Evolutionary conservation across 1,140 invertebrate genomes (phyloP).

Genomic region (Armadillidium nasatum): DNA sequence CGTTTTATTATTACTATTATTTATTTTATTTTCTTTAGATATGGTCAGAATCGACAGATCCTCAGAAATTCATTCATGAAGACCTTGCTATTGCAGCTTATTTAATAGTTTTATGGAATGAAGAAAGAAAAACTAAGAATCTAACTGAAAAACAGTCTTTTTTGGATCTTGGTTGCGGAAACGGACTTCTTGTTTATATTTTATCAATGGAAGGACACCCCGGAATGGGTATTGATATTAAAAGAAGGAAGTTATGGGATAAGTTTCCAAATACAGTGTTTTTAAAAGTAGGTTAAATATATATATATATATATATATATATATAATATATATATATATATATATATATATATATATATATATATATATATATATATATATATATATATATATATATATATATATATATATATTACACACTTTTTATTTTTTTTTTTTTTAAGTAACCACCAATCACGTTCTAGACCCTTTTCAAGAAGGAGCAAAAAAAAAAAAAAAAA

Average conservation of each 20-base stretch:
- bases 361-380: no score
- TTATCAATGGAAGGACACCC: slow-evolving; percentile 72
- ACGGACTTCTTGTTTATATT: slow-evolving; percentile 88
- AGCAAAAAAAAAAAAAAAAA: no score
- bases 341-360: no score
- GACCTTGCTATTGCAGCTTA: slow-evolving; percentile 93
- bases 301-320: no score
- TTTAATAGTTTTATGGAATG: slow-evolving; percentile 72
- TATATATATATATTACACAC: no score
- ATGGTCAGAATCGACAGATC: slow-evolving; percentile 89
- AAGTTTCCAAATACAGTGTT: slow-evolving; percentile 57
- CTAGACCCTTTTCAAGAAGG: no score
- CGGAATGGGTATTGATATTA: slow-evolving; percentile 86
- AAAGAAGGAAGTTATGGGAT: slow-evolving; percentile 85
- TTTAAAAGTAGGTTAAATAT: slow-evolving; percentile 27
- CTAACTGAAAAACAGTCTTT: slow-evolving; percentile 61
- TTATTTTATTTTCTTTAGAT: slow-evolving; percentile 30
- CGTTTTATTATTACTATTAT: no score
- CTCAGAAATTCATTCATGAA: slow-evolving; percentile 92
- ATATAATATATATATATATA: no score
- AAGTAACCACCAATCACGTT: no score
- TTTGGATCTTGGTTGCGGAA: slow-evolving; percentile 93
- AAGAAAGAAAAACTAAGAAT: slow-evolving; percentile 50
- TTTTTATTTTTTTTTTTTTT: no score
- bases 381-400: no score